phyloP scores from a whole-genome alignment of 2,888 invertebrate species.

The Strigamia transsilvanica region DNA sequence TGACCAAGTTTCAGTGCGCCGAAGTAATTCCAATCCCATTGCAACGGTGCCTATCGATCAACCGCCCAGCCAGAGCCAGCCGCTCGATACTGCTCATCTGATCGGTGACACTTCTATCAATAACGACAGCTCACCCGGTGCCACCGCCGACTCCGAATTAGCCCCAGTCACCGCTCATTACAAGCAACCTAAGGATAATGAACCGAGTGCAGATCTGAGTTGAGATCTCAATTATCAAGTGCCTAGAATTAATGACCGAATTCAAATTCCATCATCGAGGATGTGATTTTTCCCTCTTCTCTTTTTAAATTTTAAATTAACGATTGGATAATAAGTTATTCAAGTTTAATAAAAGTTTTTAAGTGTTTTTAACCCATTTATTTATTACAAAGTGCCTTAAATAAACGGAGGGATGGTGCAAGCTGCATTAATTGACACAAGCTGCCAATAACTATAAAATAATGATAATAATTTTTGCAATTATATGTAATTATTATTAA shows the following conservation, averaged over 20 bases:
- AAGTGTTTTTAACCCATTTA: background rate
- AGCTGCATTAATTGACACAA: background rate
- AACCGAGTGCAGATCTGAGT: background rate
- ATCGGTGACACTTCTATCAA: constrained; percentile 33
- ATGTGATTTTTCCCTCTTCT: no score
- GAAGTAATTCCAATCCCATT: constrained; percentile 34
- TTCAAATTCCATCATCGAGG: no score
- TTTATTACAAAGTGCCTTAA: constrained; percentile 11
- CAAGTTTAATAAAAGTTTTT: background rate
- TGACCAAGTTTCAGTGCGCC: constrained; percentile 19
- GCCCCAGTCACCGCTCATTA: constrained; percentile 23
- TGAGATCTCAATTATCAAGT: background rate
- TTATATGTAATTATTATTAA: background rate
- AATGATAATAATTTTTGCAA: background rate
- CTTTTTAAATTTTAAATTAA: background rate
- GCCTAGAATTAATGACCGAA: background rate
- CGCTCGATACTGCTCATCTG: constrained; percentile 2
- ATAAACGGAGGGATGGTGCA: background rate
- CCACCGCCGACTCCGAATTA: constrained; percentile 1
- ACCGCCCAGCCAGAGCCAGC: constrained; percentile 5
- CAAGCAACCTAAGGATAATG: background rate
- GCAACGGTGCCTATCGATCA: constrained; percentile 33
- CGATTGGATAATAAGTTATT: background rate
- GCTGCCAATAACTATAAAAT: background rate
- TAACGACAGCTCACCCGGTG: background rate